Conservation (phyloP, 2,113 vertebrate species). For the Speoplatyrhinus poulsoni region DNA sequence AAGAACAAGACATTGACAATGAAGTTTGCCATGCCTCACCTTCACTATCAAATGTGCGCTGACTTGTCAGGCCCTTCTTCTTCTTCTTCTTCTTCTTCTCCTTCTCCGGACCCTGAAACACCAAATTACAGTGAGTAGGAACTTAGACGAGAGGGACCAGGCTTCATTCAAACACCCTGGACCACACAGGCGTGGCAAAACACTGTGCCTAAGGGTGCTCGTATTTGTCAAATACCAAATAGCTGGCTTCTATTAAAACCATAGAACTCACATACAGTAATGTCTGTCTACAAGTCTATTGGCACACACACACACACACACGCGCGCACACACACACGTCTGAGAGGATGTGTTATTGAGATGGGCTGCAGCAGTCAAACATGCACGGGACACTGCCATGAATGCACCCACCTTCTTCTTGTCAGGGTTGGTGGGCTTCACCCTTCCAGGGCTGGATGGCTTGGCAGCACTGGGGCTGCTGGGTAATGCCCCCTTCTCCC, state of each 20-base stretch:
- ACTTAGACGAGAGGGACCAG: not conserved
- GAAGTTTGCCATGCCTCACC: constrained; percentile 76
- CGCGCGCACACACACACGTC: no score
- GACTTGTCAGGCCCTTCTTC: constrained; percentile 79
- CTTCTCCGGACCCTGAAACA: constrained; percentile 61
- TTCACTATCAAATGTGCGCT: constrained; percentile 91
- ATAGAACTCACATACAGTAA: no score
- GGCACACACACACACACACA: no score
- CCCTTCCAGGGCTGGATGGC: constrained; percentile 17
- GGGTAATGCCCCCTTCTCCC: constrained; percentile 67
- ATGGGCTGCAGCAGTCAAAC: not conserved
- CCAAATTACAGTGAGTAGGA: constrained; percentile 4
- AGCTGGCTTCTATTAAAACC: no score
- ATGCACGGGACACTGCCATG: no score
- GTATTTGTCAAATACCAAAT: no score
- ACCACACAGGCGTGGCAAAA: constrained; percentile 2
- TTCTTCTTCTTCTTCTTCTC: constrained; percentile 71
- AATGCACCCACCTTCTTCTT: constrained; percentile 57
- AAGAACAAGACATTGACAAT: not conserved
- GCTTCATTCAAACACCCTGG: no score
- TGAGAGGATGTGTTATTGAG: no score
- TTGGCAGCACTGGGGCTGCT: constrained; percentile 12
- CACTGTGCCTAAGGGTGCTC: no score
- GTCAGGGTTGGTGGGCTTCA: constrained; percentile 29
- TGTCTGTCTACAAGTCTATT: no score